A percentile compares a stretch with the other conserved stretches of the same genome.
Evolutionary conservation across 2,113 vertebrate species (phyloP).

Genomic region (Psittacula cyanocephala): DNA sequence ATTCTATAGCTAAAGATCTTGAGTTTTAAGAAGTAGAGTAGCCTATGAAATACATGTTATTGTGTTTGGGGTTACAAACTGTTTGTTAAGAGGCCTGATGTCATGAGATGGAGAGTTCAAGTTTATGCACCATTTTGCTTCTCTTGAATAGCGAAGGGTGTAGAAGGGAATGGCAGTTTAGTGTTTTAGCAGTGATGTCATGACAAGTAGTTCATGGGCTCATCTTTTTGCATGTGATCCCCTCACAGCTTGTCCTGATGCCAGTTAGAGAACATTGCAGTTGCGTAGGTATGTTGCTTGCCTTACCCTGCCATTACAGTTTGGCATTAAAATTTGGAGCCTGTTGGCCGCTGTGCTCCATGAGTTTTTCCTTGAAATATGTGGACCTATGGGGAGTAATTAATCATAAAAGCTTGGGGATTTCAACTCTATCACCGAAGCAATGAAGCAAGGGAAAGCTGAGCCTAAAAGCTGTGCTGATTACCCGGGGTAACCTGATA

Average conservation of each 20-base stretch:
- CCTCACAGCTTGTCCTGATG: neutral
- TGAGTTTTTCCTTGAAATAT: conserved; percentile 79
- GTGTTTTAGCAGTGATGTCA: neutral
- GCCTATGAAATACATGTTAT: neutral
- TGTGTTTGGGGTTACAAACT: neutral
- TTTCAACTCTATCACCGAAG: conserved; percentile 84
- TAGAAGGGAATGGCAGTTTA: neutral
- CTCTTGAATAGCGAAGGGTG: neutral
- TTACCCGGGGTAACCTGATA: conserved; percentile 89
- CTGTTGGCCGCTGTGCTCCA: conserved; percentile 50
- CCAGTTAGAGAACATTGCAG: neutral
- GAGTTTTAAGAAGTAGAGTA: neutral
- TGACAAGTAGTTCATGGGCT: neutral
- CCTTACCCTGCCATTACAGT: conserved; percentile 30
- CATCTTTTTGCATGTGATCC: neutral
- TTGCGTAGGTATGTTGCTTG: neutral
- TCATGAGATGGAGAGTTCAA: neutral
- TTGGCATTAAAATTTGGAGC: conserved; percentile 73
- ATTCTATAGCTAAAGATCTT: neutral
- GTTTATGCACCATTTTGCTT: neutral
- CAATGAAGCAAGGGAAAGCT: conserved; percentile 85
- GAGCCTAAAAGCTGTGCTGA: conserved; percentile 92
- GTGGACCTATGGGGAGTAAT: conserved; percentile 83
- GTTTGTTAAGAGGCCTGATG: neutral
- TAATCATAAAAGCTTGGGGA: conserved; percentile 89